Evolutionary conservation across 2,888 invertebrate genomes (phyloP).

Genomic region (Cephonodes hylas): DNA sequence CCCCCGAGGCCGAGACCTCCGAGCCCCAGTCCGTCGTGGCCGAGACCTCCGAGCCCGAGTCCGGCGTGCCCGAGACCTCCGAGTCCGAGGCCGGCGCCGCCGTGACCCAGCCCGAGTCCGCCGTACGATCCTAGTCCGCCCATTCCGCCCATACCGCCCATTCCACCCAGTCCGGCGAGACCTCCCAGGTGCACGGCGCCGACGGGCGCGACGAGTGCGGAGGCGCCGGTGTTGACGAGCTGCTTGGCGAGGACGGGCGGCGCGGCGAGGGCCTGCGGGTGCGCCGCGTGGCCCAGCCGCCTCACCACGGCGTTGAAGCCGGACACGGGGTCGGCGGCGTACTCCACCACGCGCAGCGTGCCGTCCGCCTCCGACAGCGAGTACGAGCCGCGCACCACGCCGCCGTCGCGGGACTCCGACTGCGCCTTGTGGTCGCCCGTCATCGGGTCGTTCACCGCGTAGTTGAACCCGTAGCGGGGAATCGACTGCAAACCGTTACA

Average conservation of each 20-base stretch:
- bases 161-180: constrained; percentile 18
- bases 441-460: constrained; percentile 70
- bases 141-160: no score
- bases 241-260: constrained; percentile 30
- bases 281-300: constrained; percentile 59
- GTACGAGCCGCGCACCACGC: constrained; percentile 70
- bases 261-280: constrained; percentile 47
- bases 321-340: constrained; percentile 60
- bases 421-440: constrained; percentile 76
- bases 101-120: constrained; percentile 19
- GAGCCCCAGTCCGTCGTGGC: background rate
- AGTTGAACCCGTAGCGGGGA: constrained; percentile 73
- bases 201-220: constrained; percentile 24
- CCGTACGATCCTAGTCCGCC: constrained; percentile 26
- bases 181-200: constrained; percentile 31
- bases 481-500: constrained; percentile 47
- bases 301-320: constrained; percentile 77
- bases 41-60: constrained; percentile 5
- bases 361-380: constrained; percentile 73
- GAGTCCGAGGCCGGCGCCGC: constrained; percentile 19
- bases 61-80: background rate
- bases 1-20: background rate
- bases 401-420: constrained; percentile 67
- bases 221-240: constrained; percentile 14
- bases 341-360: constrained; percentile 68